These are phyloP conservation scores for Rhabditoides inermis DNA, from an alignment of 2,888 invertebrate genomes.

Conservation along the genomic window DNA sequence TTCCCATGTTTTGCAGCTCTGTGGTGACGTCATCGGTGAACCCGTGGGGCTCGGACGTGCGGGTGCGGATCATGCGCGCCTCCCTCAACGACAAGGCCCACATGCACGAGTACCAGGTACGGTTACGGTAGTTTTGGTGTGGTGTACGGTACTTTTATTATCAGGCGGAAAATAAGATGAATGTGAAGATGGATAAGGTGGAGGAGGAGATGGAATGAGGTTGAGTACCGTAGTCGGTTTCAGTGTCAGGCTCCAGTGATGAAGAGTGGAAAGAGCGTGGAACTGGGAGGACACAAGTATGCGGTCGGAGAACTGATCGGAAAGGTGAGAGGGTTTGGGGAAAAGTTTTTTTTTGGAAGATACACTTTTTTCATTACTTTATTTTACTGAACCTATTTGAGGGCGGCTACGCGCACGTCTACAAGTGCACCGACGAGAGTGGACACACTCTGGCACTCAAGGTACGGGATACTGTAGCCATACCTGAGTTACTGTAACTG, in stretches of 20 bases:
- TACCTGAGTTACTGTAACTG: neutral
- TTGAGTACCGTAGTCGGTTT: too few species aligned
- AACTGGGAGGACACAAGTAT: slow-evolving; percentile 47
- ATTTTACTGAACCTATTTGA: too few species aligned
- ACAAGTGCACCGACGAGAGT: slow-evolving; percentile 25
- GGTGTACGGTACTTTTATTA: too few species aligned
- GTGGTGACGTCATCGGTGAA: too few species aligned
- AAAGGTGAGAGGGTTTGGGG: too few species aligned
- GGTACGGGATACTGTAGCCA: slow-evolving; percentile 6
- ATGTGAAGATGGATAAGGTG: slow-evolving; percentile 3
- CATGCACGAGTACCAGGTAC: slow-evolving; percentile 27
- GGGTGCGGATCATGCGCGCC: slow-evolving; percentile 63
- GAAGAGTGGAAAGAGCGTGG: slow-evolving; percentile 12
- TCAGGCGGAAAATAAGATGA: too few species aligned
- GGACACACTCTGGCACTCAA: slow-evolving; percentile 27
- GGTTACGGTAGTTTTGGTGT: too few species aligned
- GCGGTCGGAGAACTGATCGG: slow-evolving; percentile 49
- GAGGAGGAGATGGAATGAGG: too few species aligned
- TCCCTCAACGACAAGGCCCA: slow-evolving; percentile 12
- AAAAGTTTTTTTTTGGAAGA: too few species aligned
- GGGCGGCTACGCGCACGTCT: slow-evolving; percentile 55
- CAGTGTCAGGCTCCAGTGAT: slow-evolving; percentile 18
- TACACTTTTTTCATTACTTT: too few species aligned
- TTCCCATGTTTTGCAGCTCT: slow-evolving; percentile 54
- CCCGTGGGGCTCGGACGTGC: slow-evolving; percentile 71